Percentiles rank a stretch among this genome's conserved stretches.
phyloP scores from a whole-genome alignment of 2,888 invertebrate species.

The Cylloceria caligata region DNA sequence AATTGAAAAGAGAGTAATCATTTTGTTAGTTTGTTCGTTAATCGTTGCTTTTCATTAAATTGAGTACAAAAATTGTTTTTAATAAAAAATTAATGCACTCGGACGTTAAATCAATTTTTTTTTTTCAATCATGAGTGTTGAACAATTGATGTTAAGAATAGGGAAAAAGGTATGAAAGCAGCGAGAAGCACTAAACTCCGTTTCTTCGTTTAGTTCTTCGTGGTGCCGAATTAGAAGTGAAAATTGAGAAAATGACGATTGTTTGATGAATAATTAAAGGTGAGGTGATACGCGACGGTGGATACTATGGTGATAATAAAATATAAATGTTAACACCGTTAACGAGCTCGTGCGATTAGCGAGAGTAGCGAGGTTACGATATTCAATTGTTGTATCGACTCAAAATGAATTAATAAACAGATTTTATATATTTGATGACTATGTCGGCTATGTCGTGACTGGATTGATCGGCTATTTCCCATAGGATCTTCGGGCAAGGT shows the following conservation, averaged over 20 bases:
- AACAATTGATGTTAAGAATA: neutral
- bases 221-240: conserved; percentile 20
- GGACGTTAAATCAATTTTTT: neutral
- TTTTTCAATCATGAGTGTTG: neutral
- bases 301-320: conserved; percentile 12
- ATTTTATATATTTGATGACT: conserved; percentile 71
- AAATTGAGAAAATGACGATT: conserved; percentile 17
- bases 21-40: conserved; percentile 7
- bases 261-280: conserved; percentile 2
- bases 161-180: neutral
- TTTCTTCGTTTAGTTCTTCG: conserved; percentile 33
- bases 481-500: conserved; percentile 21
- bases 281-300: conserved; percentile 11
- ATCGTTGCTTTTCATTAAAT: conserved; percentile 3
- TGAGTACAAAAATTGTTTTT: conserved; percentile 4
- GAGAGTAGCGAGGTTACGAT: conserved; percentile 23
- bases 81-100: neutral
- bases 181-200: neutral
- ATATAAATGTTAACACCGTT: conserved; percentile 39
- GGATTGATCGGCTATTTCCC: conserved; percentile 9
- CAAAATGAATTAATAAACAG: conserved; percentile 69
- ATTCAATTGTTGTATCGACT: conserved; percentile 57
- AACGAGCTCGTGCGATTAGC: conserved; percentile 17
- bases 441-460: conserved; percentile 24
- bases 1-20: neutral